Evolutionary conservation across 1,140 invertebrate genomes (phyloP), one percentile per base, ranked within the genome.

Genomic region (Pantala flavescens): DNA sequence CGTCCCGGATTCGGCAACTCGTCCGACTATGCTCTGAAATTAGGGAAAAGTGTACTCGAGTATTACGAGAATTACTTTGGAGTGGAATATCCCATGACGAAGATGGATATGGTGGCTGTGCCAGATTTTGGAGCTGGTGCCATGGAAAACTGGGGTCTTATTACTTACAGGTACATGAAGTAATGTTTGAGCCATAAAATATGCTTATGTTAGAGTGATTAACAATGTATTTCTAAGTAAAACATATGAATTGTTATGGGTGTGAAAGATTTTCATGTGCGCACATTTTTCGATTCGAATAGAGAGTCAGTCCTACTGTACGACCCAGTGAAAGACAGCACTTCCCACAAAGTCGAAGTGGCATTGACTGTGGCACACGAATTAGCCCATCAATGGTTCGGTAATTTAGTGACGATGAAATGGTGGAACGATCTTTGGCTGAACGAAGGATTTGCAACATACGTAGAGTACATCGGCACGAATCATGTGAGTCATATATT

Each of bases 61-160:
- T 84, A 84, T 78, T 86, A 84, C 70, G 87, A 89, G 76, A 79
- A 81, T 0, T 84, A 84, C 23, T 80, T 82, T 71, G 23, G 11
- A 0, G 28, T 74, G 28, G 19, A 24, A 0, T 78, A 75, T 71
- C 16, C 74, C 0, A 71, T 79, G 24, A 74, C 76, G 7, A 90
- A 90, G 78, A 78, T 88, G 78, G 89, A 90, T 81, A 86, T 92
- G 78, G 86, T 91, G 19, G 91, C 91, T 0, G 85, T 94, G 10
- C 91, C 92, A 7, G 90, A 93, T 80, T 93, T 93, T 78, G 86
- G 86, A n/a, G 88, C 88, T 28, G 90, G 90, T 0, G 92, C 91
- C 19, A 93, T 93, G 91, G 92, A 94, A 81, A 93, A 93, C 83
- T 94, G 91, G 92, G 92, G 91, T n/a, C 80, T 94, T 7, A 87